These are phyloP conservation scores for Cyprinodon brontotheroides DNA, from an alignment of 2,113 vertebrate species.

Conservation along the genomic window DNA sequence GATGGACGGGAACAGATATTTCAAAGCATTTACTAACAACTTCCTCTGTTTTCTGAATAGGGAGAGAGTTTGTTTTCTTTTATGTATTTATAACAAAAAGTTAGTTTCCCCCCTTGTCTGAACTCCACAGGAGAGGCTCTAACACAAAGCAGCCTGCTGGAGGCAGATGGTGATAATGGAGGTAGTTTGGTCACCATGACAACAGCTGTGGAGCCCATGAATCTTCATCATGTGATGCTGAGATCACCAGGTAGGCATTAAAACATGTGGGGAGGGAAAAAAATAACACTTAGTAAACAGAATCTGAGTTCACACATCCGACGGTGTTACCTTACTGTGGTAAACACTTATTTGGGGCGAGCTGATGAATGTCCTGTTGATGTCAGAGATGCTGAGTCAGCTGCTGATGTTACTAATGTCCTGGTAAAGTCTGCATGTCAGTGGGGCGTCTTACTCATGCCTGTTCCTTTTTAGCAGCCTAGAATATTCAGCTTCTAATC, in stretches of 20 bases:
- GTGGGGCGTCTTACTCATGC: not conserved
- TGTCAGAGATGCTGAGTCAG: constrained; percentile 27
- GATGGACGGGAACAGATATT: not conserved
- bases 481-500: not conserved
- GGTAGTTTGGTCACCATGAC: constrained; percentile 88
- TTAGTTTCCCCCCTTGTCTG: constrained; percentile 15
- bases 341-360: not conserved
- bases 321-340: not conserved
- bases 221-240: constrained; percentile 91
- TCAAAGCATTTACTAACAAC: not conserved
- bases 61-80: not conserved
- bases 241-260: constrained; percentile 87
- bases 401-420: constrained; percentile 10
- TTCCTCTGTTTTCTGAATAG: not conserved
- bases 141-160: constrained; percentile 92
- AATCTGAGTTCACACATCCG: not conserved
- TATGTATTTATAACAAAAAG: not conserved
- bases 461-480: not conserved
- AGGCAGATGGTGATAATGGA: constrained; percentile 85
- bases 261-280: not conserved
- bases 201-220: constrained; percentile 86
- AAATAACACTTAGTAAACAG: not conserved
- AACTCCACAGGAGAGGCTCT: constrained; percentile 83
- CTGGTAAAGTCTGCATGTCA: constrained; percentile 1
- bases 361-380: constrained; percentile 1